Evolutionary conservation across 2,888 invertebrate genomes (phyloP).

Genomic region (Bhutanitis thaidina): DNA sequence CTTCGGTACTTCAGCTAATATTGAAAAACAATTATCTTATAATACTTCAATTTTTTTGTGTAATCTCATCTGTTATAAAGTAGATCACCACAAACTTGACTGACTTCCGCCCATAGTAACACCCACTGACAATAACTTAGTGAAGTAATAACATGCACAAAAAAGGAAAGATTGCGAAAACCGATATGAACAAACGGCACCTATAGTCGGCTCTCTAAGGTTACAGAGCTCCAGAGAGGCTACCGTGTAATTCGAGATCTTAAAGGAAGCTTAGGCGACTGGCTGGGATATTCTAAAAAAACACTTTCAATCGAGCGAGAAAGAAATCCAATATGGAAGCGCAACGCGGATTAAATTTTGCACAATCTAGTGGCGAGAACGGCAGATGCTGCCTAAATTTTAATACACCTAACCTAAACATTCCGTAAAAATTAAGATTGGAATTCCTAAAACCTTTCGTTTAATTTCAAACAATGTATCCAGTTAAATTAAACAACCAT

Average conservation of each 20-base stretch:
- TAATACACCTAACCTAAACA: slow-evolving; percentile 22
- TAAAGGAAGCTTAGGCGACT: slow-evolving; percentile 72
- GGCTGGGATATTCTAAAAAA: slow-evolving; percentile 60
- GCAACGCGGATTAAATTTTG: slow-evolving; percentile 72
- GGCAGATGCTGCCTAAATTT: slow-evolving; percentile 71
- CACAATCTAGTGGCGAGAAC: slow-evolving; percentile 64
- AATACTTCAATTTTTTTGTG: no score
- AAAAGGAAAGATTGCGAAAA: slow-evolving; percentile 47
- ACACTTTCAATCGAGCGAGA: slow-evolving; percentile 64
- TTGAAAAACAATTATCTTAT: no score
- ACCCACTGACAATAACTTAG: slow-evolving; percentile 54
- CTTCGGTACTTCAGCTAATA: no score
- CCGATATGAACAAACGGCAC: slow-evolving; percentile 55
- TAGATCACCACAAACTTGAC: slow-evolving; percentile 43
- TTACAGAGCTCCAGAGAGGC: slow-evolving; percentile 64
- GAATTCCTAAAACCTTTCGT: slow-evolving; percentile 41
- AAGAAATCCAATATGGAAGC: slow-evolving; percentile 72
- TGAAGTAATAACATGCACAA: slow-evolving; percentile 30
- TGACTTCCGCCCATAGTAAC: slow-evolving; percentile 54
- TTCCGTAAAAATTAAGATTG: slow-evolving; percentile 50
- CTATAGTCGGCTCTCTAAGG: slow-evolving; percentile 49
- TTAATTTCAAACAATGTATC: slow-evolving; percentile 10
- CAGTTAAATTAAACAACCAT: slow-evolving; percentile 15
- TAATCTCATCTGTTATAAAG: background rate
- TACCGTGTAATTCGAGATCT: slow-evolving; percentile 72